These are phyloP conservation scores for Synaphobranchus kaupii DNA, from an alignment of 2,797 vertebrate species.

Conservation along the genomic window DNA sequence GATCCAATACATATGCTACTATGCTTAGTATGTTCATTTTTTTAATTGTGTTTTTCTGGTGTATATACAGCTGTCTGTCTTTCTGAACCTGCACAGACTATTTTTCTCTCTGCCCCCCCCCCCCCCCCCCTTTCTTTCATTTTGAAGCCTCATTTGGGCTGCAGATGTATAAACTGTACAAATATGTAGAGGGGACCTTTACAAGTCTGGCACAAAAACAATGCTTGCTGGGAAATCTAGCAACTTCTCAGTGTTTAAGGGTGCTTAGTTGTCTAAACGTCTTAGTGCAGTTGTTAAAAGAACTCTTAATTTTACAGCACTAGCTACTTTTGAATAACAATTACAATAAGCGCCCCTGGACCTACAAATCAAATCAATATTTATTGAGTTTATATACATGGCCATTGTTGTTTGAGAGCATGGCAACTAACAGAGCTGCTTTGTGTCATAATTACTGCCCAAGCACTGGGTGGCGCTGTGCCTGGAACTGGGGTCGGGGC, in stretches of 20 bases:
- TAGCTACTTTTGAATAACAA: background rate
- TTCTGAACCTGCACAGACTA: constrained; percentile 11
- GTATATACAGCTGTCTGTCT: background rate
- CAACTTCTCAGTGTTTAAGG: background rate
- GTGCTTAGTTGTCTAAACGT: background rate
- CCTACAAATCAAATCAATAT: background rate
- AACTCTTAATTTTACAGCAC: constrained; percentile 8
- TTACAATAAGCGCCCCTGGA: background rate
- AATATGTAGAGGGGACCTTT: constrained; percentile 21
- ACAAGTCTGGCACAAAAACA: constrained; percentile 15
- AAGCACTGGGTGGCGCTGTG: constrained; percentile 11
- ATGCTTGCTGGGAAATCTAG: constrained; percentile 9
- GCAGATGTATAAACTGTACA: constrained; percentile 25
- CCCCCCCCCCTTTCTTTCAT: background rate
- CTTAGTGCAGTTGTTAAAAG: background rate
- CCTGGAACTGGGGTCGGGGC: background rate
- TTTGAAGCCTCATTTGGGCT: constrained; percentile 1
- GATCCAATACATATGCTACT: background rate
- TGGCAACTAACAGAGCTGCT: constrained; percentile 28
- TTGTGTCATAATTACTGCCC: constrained; percentile 39
- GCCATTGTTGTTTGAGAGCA: background rate
- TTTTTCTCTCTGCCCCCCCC: background rate
- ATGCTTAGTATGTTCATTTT: background rate
- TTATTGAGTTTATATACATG: background rate
- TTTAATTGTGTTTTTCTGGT: background rate